Conservation (phyloP, 30 jellyfish, hydroid and myxozoan species). For the Sanderia malayensis region DNA sequence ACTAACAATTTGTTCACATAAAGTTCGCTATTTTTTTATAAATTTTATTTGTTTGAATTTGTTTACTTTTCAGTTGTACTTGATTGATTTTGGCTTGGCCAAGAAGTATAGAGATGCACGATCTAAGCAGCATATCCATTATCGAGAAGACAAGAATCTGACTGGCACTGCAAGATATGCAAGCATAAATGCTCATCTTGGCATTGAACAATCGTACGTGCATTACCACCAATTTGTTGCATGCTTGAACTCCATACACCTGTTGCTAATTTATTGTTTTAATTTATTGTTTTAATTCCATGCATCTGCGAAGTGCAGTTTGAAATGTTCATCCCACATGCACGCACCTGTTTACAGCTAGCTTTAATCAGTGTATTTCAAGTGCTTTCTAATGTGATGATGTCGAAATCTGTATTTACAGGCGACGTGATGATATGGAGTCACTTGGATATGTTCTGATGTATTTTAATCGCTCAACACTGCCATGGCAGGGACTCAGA, state of each 20-base stretch:
- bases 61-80: conserved; percentile 60
- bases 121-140: conserved; percentile 82
- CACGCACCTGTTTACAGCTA: no score
- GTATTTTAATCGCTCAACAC: conserved; percentile 86
- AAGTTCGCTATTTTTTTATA: no score
- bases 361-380: no score
- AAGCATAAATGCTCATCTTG: conserved; percentile 97
- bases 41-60: no score
- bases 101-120: conserved; percentile 93
- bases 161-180: conserved; percentile 99
- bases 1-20: no score
- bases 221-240: no score
- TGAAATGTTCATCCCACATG: no score
- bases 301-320: neutral
- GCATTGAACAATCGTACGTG: conserved; percentile 97
- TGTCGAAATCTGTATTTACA: conserved; percentile 16
- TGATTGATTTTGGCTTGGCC: conserved; percentile 98
- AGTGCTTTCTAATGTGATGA: neutral
- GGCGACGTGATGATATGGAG: conserved; percentile 99
- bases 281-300: neutral
- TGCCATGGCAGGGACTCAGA: conserved; percentile 99
- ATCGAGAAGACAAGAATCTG: conserved; percentile 86
- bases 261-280: neutral
- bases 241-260: no score
- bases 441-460: conserved; percentile 94